Evolutionary conservation across 2,113 vertebrate species (phyloP).

Genomic region (Lepisosteus osseus): DNA sequence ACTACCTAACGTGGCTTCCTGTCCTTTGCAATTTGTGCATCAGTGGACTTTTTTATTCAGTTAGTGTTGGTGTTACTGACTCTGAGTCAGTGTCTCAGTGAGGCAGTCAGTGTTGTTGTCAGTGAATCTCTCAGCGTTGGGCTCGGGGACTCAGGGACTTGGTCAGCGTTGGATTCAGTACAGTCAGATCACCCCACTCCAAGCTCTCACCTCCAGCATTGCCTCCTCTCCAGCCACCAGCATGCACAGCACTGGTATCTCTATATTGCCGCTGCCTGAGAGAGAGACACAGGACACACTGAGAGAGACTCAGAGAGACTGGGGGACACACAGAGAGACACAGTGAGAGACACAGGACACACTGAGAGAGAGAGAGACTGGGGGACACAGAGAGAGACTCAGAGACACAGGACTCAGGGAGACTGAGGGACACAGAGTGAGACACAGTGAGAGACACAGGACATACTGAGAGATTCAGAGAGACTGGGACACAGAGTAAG

Average conservation of each 20-base stretch:
- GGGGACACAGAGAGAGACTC: background rate
- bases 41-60: no score
- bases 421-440: background rate
- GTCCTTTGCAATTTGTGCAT: no score
- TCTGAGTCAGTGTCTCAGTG: no score
- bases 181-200: no score
- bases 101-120: background rate
- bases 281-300: background rate
- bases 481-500: background rate
- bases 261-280: slow-evolving; percentile 76
- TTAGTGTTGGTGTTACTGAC: no score
- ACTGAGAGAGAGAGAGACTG: background rate
- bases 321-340: background rate
- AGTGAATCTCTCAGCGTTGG: no score
- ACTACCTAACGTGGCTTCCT: no score
- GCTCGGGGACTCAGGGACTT: no score
- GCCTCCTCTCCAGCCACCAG: slow-evolving; percentile 72
- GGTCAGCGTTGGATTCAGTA: no score
- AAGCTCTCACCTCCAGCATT: slow-evolving; percentile 70
- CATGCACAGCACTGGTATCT: slow-evolving; percentile 85
- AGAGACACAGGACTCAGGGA: background rate
- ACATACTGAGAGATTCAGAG: background rate
- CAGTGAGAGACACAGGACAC: background rate
- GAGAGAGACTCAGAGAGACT: background rate
- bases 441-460: background rate